Conservation (phyloP, 2,113 vertebrate genomes). For the Sitta europaea region DNA sequence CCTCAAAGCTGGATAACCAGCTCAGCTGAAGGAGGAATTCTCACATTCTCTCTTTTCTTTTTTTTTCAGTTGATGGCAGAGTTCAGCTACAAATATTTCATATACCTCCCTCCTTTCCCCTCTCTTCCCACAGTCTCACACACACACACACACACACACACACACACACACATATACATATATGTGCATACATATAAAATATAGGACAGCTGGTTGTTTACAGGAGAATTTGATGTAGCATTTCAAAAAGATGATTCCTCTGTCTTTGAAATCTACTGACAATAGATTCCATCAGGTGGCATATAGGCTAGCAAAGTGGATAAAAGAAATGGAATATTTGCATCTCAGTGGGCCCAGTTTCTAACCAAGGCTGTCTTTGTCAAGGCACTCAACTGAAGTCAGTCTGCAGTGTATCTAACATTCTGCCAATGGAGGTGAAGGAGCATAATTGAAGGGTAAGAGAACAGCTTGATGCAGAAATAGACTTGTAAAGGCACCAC, state of each 20-base stretch:
- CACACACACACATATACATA: fast-evolving
- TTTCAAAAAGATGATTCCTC: background rate
- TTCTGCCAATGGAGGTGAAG: background rate
- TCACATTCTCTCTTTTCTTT: background rate
- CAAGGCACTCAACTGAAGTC: background rate
- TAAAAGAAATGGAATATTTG: background rate
- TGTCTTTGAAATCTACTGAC: background rate
- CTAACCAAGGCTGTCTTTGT: background rate
- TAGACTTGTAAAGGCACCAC: background rate
- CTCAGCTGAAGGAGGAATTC: background rate
- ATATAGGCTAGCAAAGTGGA: background rate
- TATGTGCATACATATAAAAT: background rate
- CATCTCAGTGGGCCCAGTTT: background rate
- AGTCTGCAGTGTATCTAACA: background rate
- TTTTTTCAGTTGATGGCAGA: background rate
- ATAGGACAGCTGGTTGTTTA: background rate
- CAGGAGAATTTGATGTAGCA: background rate
- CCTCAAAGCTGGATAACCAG: background rate
- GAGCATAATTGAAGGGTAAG: background rate
- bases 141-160: fast-evolving
- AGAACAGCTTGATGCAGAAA: background rate
- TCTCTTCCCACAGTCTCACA: background rate
- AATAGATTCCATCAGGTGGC: background rate
- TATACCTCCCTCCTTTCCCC: background rate
- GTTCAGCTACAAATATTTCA: background rate